A percentile compares a stretch with the other conserved stretches of the same genome.
These are phyloP conservation scores for Entomobrya multifasciata DNA, from an alignment of 2,888 invertebrate species.

Conservation along the genomic window DNA sequence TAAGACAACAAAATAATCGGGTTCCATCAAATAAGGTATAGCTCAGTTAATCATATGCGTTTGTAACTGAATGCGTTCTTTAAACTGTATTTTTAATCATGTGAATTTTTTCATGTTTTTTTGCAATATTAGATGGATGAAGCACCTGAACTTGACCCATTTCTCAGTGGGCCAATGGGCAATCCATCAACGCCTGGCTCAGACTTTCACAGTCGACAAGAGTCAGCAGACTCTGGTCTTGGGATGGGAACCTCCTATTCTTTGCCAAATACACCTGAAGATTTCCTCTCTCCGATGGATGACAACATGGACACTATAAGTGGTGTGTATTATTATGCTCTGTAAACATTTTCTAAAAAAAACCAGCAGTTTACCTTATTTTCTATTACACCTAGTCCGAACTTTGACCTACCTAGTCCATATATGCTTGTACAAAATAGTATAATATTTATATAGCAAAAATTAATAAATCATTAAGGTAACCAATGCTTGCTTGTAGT, in stretches of 20 bases:
- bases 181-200: conserved; percentile 78
- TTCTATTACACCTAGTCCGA: no score
- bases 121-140: conserved; percentile 77
- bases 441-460: no score
- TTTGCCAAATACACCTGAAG: conserved; percentile 95
- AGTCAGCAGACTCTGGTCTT: conserved; percentile 96
- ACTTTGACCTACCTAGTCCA: no score
- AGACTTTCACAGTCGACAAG: conserved; percentile 93
- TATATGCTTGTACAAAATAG: no score
- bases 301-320: conserved; percentile 88
- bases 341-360: background rate
- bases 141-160: conserved; percentile 80
- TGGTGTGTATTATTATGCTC: conserved; percentile 67
- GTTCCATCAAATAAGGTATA: conserved; percentile 71
- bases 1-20: conserved; percentile 67
- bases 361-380: no score
- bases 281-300: conserved; percentile 94
- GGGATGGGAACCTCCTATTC: conserved; percentile 93
- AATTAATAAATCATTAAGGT: no score
- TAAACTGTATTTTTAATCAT: background rate
- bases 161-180: conserved; percentile 80
- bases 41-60: background rate
- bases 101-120: conserved; percentile 4
- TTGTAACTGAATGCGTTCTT: background rate
- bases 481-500: no score